These are phyloP conservation scores for Regulus satrapa DNA, from an alignment of 2,113 vertebrate species.

Conservation along the genomic window DNA sequence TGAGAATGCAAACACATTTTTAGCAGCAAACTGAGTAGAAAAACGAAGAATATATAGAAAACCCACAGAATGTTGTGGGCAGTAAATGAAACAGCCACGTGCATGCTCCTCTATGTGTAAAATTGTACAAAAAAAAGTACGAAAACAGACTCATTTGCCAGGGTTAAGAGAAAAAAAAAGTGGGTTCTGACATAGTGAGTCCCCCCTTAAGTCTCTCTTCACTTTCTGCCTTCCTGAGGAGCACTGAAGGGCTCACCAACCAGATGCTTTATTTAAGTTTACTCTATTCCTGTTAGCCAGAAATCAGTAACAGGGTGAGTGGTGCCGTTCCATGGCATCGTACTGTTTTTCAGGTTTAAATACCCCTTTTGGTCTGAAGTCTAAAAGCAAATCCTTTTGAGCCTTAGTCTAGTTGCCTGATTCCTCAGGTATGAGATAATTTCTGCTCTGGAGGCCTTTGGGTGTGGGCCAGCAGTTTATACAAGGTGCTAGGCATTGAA, in stretches of 20 bases:
- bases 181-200: neutral
- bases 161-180: neutral
- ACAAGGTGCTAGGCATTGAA: slow-evolving; percentile 44
- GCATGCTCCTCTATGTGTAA: neutral
- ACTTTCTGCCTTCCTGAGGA: slow-evolving; percentile 49
- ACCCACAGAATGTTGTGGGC: neutral
- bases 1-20: slow-evolving; percentile 21
- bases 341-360: slow-evolving; percentile 28
- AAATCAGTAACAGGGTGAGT: neutral
- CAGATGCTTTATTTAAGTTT: slow-evolving; percentile 3
- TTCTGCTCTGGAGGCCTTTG: slow-evolving; percentile 48
- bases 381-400: slow-evolving; percentile 14
- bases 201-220: neutral
- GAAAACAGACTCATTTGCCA: neutral
- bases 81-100: neutral
- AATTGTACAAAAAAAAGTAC: neutral
- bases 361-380: slow-evolving; percentile 20
- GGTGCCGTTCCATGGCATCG: neutral
- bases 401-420: slow-evolving; percentile 59
- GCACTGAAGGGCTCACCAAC: slow-evolving; percentile 15
- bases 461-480: slow-evolving; percentile 29
- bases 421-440: slow-evolving; percentile 45
- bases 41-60: neutral
- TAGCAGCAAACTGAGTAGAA: neutral
- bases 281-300: neutral